These are phyloP conservation scores for Thinocorus orbignyianus DNA, from an alignment of 2,113 vertebrate genomes.

Conservation along the genomic window DNA sequence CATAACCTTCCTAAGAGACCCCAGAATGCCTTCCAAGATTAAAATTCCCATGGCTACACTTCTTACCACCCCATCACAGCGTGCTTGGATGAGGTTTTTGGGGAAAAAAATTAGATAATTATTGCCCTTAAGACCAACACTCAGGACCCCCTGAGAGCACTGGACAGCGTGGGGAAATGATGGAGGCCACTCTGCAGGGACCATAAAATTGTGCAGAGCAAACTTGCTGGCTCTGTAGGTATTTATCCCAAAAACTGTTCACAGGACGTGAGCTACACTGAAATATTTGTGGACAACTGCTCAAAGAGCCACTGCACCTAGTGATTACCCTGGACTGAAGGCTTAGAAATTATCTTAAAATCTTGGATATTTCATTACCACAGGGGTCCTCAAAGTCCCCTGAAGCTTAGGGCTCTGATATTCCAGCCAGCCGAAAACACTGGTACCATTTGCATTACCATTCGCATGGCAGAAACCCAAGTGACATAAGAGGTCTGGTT, in stretches of 20 bases:
- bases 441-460: neutral
- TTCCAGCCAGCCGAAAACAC: neutral
- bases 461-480: neutral
- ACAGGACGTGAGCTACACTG: rapidly evolving
- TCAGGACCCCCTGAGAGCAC: neutral
- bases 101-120: neutral
- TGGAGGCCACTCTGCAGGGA: neutral
- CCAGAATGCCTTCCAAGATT: neutral
- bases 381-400: neutral
- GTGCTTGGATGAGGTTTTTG: neutral
- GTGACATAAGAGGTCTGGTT: neutral
- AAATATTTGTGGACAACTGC: neutral
- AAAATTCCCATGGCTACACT: neutral
- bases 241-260: neutral
- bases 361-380: neutral
- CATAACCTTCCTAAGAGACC: neutral
- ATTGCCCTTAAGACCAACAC: neutral
- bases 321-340: neutral
- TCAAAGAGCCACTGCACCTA: neutral
- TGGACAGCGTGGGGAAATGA: neutral
- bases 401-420: neutral
- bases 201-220: neutral
- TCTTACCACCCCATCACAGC: neutral
- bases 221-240: neutral
- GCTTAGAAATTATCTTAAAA: neutral